phyloP scores from a whole-genome alignment of 2,888 invertebrate genomes.

The Griposia aprilina region DNA sequence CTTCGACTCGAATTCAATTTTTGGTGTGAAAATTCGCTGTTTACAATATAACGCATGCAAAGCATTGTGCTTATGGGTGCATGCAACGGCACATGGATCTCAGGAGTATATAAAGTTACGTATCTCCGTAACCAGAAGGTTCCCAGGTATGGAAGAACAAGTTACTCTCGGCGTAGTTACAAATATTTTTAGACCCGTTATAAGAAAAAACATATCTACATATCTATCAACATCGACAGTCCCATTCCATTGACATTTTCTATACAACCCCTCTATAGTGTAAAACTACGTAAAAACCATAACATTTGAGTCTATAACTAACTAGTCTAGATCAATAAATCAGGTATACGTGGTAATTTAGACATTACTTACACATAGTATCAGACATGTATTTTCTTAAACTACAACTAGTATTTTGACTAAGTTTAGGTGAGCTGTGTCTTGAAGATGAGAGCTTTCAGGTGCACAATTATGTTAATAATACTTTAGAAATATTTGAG shows the following conservation, averaged over 20 bases:
- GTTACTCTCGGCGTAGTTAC: background rate
- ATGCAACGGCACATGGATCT: background rate
- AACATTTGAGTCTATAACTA: conserved; percentile 73
- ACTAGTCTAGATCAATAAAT: conserved; percentile 77
- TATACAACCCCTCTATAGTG: conserved; percentile 39
- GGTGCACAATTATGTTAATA: conserved; percentile 2
- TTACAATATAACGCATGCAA: background rate
- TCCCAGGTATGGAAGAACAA: background rate
- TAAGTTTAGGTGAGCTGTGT: conserved; percentile 57
- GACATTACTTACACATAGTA: conserved; percentile 88
- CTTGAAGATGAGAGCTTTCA: conserved; percentile 50
- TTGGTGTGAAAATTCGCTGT: background rate
- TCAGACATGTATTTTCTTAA: conserved; percentile 91
- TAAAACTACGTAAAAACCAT: conserved; percentile 72
- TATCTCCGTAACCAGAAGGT: background rate
- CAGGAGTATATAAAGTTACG: background rate
- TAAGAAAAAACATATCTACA: background rate
- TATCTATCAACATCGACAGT: conserved; percentile 41
- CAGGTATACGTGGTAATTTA: conserved; percentile 81
- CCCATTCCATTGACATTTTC: conserved; percentile 1
- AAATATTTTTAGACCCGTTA: too few species aligned
- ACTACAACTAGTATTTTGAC: conserved; percentile 75
- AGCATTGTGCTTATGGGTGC: background rate
- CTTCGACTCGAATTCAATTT: background rate
- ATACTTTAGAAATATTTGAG: conserved; percentile 29